Evolutionary conservation across 1,140 invertebrate species (phyloP).

Genomic region (Panonychus citri): DNA sequence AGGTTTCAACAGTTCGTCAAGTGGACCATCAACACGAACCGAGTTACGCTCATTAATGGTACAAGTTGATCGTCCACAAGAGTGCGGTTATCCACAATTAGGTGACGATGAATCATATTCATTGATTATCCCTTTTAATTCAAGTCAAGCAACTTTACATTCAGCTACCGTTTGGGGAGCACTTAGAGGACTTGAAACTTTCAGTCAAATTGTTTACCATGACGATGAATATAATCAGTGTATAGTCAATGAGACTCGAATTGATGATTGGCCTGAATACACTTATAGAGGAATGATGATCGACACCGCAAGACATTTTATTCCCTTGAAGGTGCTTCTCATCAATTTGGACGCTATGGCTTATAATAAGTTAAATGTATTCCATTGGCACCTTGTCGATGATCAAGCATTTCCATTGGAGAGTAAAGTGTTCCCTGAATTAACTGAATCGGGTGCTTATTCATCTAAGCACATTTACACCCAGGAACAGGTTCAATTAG

Average conservation of each 20-base stretch:
- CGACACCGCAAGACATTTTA: conserved; percentile 58
- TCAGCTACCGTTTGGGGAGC: conserved; percentile 7
- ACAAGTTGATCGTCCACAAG: neutral
- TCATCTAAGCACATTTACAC: conserved; percentile 16
- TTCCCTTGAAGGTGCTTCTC: conserved; percentile 36
- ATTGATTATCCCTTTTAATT: neutral
- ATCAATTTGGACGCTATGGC: conserved; percentile 32
- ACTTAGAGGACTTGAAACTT: conserved; percentile 21
- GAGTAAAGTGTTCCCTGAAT: conserved; percentile 29
- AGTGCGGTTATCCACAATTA: conserved; percentile 10
- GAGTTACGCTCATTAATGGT: neutral
- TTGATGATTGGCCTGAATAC: conserved; percentile 45
- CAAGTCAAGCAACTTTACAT: neutral
- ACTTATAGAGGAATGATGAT: conserved; percentile 48
- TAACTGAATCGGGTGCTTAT: neutral
- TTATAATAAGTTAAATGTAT: conserved; percentile 29
- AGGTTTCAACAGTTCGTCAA: conserved; percentile 18
- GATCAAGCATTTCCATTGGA: conserved; percentile 36
- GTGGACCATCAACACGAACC: neutral
- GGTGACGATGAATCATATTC: conserved; percentile 9
- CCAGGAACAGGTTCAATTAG: conserved; percentile 19
- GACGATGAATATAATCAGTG: conserved; percentile 7
- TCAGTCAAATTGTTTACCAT: conserved; percentile 22
- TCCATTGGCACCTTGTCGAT: conserved; percentile 40
- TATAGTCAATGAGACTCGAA: conserved; percentile 28